Conservation (phyloP, 64 coral and sea anemone species). For the Stylophora pistillata region DNA sequence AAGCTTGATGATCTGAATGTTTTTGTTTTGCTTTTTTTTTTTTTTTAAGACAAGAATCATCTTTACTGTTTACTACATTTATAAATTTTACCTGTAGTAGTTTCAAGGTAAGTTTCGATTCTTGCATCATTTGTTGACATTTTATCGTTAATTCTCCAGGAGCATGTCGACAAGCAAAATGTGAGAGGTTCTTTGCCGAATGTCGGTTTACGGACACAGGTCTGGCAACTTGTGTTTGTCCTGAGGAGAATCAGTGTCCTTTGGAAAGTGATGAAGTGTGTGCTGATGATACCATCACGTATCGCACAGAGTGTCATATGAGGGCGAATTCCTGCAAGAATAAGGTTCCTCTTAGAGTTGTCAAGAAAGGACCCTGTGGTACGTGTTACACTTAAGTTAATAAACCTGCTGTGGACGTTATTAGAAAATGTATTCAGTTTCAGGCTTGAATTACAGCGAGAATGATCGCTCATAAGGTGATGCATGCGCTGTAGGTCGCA, state of each 20-base stretch:
- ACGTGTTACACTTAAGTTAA: not conserved
- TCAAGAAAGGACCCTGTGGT: conserved; percentile 61
- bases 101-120: too few relatives aligned
- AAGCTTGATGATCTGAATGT: too few relatives aligned
- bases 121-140: too few relatives aligned
- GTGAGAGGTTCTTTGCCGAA: conserved; percentile 40
- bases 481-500: too few relatives aligned
- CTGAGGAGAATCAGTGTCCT: conserved; percentile 29
- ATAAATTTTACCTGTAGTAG: too few relatives aligned
- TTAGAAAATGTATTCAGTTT: too few relatives aligned
- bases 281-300: conserved; percentile 47
- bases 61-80: too few relatives aligned
- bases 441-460: too few relatives aligned
- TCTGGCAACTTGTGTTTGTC: conserved; percentile 59
- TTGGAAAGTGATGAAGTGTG: conserved; percentile 38
- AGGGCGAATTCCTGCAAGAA: conserved; percentile 41
- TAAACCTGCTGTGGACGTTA: not conserved
- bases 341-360: conserved; percentile 13
- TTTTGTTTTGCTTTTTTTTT: too few relatives aligned
- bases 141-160: not conserved
- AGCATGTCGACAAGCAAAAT: conserved; percentile 42
- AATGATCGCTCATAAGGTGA: too few relatives aligned
- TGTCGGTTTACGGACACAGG: conserved; percentile 10
- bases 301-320: conserved; percentile 67
- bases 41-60: too few relatives aligned